Percentiles rank a stretch among this genome's conserved stretches.
Conservation (phyloP, 2,113 vertebrate species). For the Chaetorhynchus papuensis region DNA sequence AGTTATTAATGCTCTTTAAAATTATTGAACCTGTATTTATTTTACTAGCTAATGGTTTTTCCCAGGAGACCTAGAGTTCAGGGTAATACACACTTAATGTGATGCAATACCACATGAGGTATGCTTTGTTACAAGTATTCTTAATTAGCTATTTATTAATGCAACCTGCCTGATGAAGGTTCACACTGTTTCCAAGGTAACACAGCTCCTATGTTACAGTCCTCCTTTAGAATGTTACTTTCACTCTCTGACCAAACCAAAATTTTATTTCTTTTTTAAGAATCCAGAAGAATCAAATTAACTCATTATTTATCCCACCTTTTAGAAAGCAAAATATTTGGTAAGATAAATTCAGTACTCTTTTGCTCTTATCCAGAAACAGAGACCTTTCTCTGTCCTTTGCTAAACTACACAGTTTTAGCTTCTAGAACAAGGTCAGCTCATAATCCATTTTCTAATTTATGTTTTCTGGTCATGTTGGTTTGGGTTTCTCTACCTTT, state of each 20-base stretch:
- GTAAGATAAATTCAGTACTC: not conserved
- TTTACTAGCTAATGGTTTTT: not conserved
- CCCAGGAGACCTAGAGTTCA: not conserved
- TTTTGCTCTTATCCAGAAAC: not conserved
- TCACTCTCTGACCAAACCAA: not conserved
- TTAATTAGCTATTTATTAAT: slow-evolving; percentile 22
- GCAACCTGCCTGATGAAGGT: not conserved
- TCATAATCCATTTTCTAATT: not conserved
- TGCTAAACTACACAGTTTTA: not conserved
- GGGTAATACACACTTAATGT: not conserved
- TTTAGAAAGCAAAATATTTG: not conserved
- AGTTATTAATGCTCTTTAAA: not conserved
- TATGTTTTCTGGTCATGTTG: not conserved
- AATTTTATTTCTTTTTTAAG: not conserved
- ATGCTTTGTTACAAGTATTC: not conserved
- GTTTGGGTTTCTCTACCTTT: not conserved
- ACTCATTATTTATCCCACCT: not conserved
- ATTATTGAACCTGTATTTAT: not conserved
- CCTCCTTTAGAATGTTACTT: not conserved
- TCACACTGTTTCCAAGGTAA: slow-evolving; percentile 3
- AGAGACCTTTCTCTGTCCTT: not conserved
- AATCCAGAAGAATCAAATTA: not conserved
- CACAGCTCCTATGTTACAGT: not conserved
- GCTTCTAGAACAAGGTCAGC: not conserved
- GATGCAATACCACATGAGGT: not conserved